phyloP scores from a whole-genome alignment of 2,888 invertebrate species.

The Leptarthrus brevirostris region DNA sequence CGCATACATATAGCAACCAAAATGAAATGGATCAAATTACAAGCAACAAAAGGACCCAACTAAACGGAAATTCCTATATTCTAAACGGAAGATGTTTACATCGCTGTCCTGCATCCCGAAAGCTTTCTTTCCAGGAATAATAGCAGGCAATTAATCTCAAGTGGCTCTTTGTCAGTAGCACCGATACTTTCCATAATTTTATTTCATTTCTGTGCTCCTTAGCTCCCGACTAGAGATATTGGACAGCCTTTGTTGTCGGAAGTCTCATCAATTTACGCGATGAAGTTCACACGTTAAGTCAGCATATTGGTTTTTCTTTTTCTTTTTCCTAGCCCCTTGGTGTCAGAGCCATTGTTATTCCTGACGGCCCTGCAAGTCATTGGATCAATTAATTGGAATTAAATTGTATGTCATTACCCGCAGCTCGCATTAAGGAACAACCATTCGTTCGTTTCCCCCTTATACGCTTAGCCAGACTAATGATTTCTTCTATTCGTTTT shows the following conservation, averaged over 20 bases:
- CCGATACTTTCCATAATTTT: constrained; percentile 53
- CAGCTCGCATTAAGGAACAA: constrained; percentile 41
- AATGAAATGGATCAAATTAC: background rate
- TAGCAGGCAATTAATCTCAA: constrained; percentile 59
- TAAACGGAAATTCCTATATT: too few species aligned
- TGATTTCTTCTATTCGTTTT: constrained; percentile 20
- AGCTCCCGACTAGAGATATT: background rate
- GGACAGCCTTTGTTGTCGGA: background rate
- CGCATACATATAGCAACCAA: too few species aligned
- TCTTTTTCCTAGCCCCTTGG: constrained; percentile 7
- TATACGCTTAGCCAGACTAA: constrained; percentile 13
- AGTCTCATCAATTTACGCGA: constrained; percentile 14
- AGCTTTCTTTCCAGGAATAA: constrained; percentile 51
- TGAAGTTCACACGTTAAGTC: constrained; percentile 40
- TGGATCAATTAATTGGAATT: constrained; percentile 58
- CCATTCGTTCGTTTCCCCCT: constrained; percentile 18
- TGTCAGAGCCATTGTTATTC: constrained; percentile 50
- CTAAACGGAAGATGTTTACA: background rate
- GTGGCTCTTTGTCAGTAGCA: constrained; percentile 58
- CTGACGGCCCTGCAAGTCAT: constrained; percentile 55
- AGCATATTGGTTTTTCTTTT: constrained; percentile 14
- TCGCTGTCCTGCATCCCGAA: constrained; percentile 1
- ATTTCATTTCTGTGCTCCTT: constrained; percentile 36
- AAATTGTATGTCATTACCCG: constrained; percentile 56
- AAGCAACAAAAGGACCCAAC: too few species aligned